Evolutionary conservation across 37 sponge, comb jelly and placozoan species (phyloP).

Genomic region (Oopsacas minuta): DNA sequence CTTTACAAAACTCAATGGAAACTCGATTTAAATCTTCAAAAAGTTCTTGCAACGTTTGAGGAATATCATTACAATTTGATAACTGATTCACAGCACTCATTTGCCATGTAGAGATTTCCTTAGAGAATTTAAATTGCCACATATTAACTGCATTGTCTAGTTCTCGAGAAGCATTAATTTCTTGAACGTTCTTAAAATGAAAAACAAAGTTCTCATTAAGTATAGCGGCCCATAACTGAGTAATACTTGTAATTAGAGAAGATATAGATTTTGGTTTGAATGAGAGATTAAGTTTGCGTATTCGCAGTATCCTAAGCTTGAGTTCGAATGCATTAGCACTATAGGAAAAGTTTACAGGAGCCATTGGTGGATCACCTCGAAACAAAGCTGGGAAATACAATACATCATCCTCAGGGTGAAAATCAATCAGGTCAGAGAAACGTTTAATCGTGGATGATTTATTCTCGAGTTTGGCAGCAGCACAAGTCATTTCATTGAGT

Average conservation of each 20-base stretch:
- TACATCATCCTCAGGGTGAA: background rate
- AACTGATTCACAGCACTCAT: background rate
- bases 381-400: slow-evolving; percentile 11
- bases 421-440: slow-evolving; percentile 13
- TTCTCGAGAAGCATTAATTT: slow-evolving; percentile 7
- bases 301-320: background rate
- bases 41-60: background rate
- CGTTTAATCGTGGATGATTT: background rate
- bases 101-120: background rate
- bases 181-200: slow-evolving; percentile 21
- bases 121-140: background rate
- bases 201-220: slow-evolving; percentile 19
- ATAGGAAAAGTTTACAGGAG: slow-evolving; percentile 13
- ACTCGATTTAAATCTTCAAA: background rate
- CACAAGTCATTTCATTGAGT: slow-evolving; percentile 18
- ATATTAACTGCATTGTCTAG: slow-evolving; percentile 1
- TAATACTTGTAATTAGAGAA: background rate
- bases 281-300: background rate
- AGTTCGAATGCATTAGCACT: background rate
- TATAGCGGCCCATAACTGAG: background rate
- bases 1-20: background rate
- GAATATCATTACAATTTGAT: background rate
- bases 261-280: background rate
- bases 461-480: slow-evolving; percentile 12
- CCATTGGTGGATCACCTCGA: slow-evolving; percentile 20